Evolutionary conservation across 2,888 invertebrate species (phyloP).

Genomic region (Dicycla oo): DNA sequence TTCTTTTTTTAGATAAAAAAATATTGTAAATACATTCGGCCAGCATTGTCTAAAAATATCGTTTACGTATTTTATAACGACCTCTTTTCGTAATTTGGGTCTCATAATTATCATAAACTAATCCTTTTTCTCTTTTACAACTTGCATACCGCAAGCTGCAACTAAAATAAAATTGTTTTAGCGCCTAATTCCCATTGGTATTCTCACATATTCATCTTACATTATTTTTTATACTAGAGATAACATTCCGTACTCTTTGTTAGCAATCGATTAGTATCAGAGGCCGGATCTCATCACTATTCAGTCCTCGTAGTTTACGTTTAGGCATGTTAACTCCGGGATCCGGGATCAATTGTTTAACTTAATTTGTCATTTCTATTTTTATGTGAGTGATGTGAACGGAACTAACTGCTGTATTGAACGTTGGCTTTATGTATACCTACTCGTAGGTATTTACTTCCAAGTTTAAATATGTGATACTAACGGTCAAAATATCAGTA

Average conservation of each 20-base stretch:
- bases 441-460: not conserved
- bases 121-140: not conserved
- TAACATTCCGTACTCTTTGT: constrained; percentile 20
- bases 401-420: not conserved
- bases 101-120: not conserved
- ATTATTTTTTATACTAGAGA: not conserved
- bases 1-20: not conserved
- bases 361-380: constrained; percentile 66
- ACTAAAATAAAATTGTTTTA: not conserved
- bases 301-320: constrained; percentile 51
- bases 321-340: constrained; percentile 58
- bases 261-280: constrained; percentile 56
- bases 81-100: not conserved
- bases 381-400: constrained; percentile 47
- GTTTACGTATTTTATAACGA: not conserved
- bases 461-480: not conserved
- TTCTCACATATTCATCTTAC: constrained; percentile 14
- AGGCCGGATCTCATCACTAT: constrained; percentile 59
- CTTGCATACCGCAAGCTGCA: not conserved
- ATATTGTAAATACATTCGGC: not conserved
- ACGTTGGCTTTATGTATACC: not conserved
- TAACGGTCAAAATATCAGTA: no score
- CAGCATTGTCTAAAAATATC: not conserved
- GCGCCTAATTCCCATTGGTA: not conserved
- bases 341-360: constrained; percentile 64